phyloP scores from a whole-genome alignment of 37 sponge, comb jelly and placozoan genomes.

The Agelas oroides region DNA sequence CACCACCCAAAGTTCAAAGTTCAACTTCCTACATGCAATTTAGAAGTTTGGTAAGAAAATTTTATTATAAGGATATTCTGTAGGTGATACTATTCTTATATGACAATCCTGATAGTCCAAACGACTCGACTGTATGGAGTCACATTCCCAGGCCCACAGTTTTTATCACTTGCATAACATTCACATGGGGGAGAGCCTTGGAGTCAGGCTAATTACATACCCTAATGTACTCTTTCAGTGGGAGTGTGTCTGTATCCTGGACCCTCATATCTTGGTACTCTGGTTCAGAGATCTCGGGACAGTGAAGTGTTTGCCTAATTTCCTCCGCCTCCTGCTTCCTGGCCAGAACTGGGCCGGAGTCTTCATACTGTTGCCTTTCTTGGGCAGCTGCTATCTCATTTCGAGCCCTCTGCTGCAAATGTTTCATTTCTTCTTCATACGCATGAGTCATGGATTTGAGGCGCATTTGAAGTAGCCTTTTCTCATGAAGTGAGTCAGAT shows the following conservation, averaged over 20 bases:
- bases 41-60: no score
- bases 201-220: not conserved
- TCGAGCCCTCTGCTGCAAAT: slow-evolving; percentile 11
- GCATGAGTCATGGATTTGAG: slow-evolving; percentile 53
- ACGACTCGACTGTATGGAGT: no score
- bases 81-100: no score
- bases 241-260: not conserved
- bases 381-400: slow-evolving; percentile 21
- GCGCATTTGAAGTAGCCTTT: slow-evolving; percentile 52
- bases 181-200: no score
- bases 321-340: not conserved
- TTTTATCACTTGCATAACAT: no score
- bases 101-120: no score
- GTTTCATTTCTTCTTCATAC: slow-evolving; percentile 53
- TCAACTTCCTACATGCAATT: no score
- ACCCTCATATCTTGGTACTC: slow-evolving; percentile 15
- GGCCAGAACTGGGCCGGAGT: not conserved
- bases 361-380: slow-evolving; percentile 17
- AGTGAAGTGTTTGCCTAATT: slow-evolving; percentile 14
- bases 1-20: no score
- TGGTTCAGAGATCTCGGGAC: not conserved
- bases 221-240: slow-evolving; percentile 39
- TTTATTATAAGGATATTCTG: no score
- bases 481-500: slow-evolving; percentile 66
- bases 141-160: no score